Base-by-base conservation (phyloP, 2,888 invertebrate genomes). In the Venusia cambrica region DNA sequence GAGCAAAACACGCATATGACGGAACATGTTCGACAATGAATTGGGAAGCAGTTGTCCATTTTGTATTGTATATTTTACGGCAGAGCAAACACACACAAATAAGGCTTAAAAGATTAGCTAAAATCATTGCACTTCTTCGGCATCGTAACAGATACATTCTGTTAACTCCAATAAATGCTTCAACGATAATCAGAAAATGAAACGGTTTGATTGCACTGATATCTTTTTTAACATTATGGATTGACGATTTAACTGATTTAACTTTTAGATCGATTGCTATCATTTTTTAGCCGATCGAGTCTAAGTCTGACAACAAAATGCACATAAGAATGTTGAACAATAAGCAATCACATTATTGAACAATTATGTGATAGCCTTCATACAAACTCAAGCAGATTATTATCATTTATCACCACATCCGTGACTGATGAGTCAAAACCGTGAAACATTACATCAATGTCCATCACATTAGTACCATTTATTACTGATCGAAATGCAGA, bases 1-100 rank as follows among this genome's bases (percentile, higher is more conserved):
- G 45, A 1, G 62, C 15, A 0, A 62, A 9, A 25, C 65, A 72
- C 39, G 73, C 72, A 1, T 54, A 8, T n/a, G 50, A 48, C 2
- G 57, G 42, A 1, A 60, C 52, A 5, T n/a, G n/a, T n/a, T n/a
- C n/a, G n/a, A n/a, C 1, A 5, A 10, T 2, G 2, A 17, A 6
- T 17, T 6, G 2, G 7, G 17, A 17, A 3, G 2, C 17, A 17
- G 2, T 6, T 7, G 3, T 17, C n/a, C 7, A 6, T 6, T 17
- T 17, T 6, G 5, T 17, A 2, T 2, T 17, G 6, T 17, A 11
- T 8, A 27, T 5, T 2, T 16, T 7, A 20, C 9, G 4, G 9
- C 20, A 10, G 1, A 27, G 5, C 4, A 21, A 2, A 5, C 20
- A 27, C n/a, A 34, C 12, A 11, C 8, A 21, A 15, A 21, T 0